Base-by-base conservation (phyloP, 2,888 invertebrate genomes). In the Orthosia gracilis region DNA sequence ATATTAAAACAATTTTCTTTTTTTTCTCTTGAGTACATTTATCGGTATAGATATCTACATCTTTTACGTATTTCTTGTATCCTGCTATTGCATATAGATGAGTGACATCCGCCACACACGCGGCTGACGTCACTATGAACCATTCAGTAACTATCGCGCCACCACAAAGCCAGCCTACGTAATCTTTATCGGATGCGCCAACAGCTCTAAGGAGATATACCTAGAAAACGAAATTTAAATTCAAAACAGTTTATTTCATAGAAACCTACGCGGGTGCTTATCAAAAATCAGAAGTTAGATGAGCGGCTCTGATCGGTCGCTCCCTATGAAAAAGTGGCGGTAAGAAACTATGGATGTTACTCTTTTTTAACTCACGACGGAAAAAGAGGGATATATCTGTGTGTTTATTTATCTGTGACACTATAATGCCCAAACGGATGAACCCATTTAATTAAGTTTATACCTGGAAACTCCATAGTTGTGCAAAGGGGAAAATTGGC, bases 61-160 rank as follows among this genome's bases (percentile, higher is more conserved):
- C 73, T 0, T 0, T 15, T 18, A 82, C 26, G 12, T 77, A 81
- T 47, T 49, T 55, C 0, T 47, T 21, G 7, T 74, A 81, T 18
- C 81, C 81, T 12, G 81, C 81, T 52, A 82, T 63, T 40, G 78
- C 81, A 63, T 82, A 82, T 1, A 82, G 47, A 49, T 77, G 71
- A 1, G 3, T 9, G 17, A 82, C 81, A 21, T 82, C 81, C 0
- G 26, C 45, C 5, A 82, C 68, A 26, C 81, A 82, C 1, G 81
- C 81, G 18, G 81, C 81, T 67, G 81, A 82, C 21, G 81, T 82
- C 45, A 82, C 59, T 2, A 82, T 77, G 31, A 5, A 73, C 4
- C 49, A 52, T 0, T 21, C 0, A 3, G 73, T 58, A 13, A 82
- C 71, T 54, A 82, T 11, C 0, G 81, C 81, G 0, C 81, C 81